Conservation (phyloP, 35 echinoderm and acorn worm genomes). For the Apostichopus japonicus region DNA sequence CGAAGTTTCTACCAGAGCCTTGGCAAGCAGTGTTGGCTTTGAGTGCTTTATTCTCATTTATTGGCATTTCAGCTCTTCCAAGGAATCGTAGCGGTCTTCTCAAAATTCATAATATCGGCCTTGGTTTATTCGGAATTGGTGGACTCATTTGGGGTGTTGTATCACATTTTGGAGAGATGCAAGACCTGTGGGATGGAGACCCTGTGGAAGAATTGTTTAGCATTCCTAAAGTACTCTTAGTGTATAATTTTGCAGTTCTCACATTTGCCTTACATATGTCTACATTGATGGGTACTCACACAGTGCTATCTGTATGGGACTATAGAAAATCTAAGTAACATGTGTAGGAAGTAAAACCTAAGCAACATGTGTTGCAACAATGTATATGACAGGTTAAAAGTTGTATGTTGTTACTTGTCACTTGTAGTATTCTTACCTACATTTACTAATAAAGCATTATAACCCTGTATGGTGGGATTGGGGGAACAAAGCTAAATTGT, state of each 20-base stretch:
- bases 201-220: conserved; percentile 40
- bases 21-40: conserved; percentile 48
- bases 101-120: conserved; percentile 51
- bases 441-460: too few relatives aligned
- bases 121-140: conserved; percentile 49
- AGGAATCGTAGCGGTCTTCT: conserved; percentile 50
- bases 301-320: conserved; percentile 34
- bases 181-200: conserved; percentile 9
- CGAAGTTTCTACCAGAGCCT: not conserved
- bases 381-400: too few relatives aligned
- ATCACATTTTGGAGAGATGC: conserved; percentile 27
- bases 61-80: conserved; percentile 54
- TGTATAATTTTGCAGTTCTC: conserved; percentile 29
- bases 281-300: conserved; percentile 13
- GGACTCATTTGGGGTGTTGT: conserved; percentile 32
- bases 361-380: too few relatives aligned
- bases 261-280: conserved; percentile 45
- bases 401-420: too few relatives aligned
- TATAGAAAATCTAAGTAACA: conserved; percentile 34
- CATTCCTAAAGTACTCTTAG: conserved; percentile 46
- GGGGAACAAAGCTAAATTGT: too few relatives aligned
- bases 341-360: too few relatives aligned
- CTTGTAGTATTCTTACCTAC: too few relatives aligned
- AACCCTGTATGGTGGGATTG: too few relatives aligned
- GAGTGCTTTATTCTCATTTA: conserved; percentile 17